phyloP scores from a whole-genome alignment of 2,113 vertebrate species.

The Chroicocephalus ridibundus region DNA sequence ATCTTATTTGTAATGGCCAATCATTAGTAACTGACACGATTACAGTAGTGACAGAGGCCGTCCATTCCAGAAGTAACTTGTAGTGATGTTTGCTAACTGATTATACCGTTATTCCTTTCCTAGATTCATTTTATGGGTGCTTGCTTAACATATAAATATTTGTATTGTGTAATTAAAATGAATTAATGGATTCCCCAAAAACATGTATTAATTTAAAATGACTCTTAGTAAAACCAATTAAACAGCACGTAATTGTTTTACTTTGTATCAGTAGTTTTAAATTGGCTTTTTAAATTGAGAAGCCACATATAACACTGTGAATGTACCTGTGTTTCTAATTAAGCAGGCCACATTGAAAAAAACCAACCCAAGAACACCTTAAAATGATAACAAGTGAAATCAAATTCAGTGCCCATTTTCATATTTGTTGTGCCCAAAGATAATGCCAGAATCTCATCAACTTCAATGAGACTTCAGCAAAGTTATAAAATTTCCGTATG shows the following conservation, averaged over 20 bases:
- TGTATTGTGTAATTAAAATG: conserved; percentile 22
- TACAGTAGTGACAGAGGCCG: background rate
- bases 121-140: background rate
- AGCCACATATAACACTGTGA: background rate
- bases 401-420: background rate
- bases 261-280: conserved; percentile 28
- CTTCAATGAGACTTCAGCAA: background rate
- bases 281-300: conserved; percentile 35
- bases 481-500: background rate
- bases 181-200: background rate
- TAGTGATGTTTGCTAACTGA: background rate
- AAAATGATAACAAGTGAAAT: background rate
- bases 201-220: background rate
- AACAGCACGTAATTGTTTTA: conserved; percentile 38
- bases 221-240: conserved; percentile 53
- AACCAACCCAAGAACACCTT: background rate
- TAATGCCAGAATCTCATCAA: background rate
- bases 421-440: background rate
- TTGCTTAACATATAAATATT: conserved; percentile 27
- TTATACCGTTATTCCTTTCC: background rate
- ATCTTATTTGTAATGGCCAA: background rate
- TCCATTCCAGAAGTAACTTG: background rate
- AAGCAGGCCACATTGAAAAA: background rate
- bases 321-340: conserved; percentile 24
- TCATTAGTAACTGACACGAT: background rate